Percentiles rank a stretch among this genome's conserved stretches.
Evolutionary conservation across 2,888 invertebrate species (phyloP).

Genomic region (Eumacrocentrus americanus): DNA sequence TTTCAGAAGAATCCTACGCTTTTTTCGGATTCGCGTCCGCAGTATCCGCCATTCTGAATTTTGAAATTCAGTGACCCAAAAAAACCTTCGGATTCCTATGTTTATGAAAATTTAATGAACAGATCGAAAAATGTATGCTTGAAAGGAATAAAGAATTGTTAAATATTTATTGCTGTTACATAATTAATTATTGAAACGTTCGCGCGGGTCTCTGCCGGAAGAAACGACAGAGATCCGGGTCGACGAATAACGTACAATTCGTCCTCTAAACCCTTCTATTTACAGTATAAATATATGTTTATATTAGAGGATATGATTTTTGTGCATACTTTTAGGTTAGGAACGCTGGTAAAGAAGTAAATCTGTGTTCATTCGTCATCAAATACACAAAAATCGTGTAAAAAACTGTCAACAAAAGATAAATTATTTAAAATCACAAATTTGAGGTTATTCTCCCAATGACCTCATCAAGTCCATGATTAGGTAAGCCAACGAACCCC

Average conservation of each 20-base stretch:
- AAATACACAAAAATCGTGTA: no score
- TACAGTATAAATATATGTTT: background rate
- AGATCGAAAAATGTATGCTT: no score
- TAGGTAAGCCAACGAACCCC: background rate
- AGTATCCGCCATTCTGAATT: no score
- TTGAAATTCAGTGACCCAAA: no score
- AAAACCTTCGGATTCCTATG: no score
- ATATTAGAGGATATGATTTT: background rate
- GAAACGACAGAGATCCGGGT: no score
- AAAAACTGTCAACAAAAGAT: no score
- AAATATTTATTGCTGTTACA: background rate
- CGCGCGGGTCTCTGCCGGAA: no score
- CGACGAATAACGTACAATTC: background rate
- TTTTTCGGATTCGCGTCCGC: no score
- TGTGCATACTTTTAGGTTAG: background rate
- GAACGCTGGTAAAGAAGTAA: background rate
- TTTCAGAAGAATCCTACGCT: no score
- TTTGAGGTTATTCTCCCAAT: background rate
- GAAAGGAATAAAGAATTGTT: no score
- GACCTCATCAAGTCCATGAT: background rate
- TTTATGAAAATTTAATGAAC: no score
- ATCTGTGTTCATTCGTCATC: background rate
- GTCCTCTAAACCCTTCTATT: background rate
- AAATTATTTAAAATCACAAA: background rate
- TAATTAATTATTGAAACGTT: background rate